Percentiles rank a stretch among this genome's conserved stretches.
These are phyloP conservation scores for Rhinoderma darwinii DNA, from an alignment of 2,113 vertebrate species.

Conservation along the genomic window DNA sequence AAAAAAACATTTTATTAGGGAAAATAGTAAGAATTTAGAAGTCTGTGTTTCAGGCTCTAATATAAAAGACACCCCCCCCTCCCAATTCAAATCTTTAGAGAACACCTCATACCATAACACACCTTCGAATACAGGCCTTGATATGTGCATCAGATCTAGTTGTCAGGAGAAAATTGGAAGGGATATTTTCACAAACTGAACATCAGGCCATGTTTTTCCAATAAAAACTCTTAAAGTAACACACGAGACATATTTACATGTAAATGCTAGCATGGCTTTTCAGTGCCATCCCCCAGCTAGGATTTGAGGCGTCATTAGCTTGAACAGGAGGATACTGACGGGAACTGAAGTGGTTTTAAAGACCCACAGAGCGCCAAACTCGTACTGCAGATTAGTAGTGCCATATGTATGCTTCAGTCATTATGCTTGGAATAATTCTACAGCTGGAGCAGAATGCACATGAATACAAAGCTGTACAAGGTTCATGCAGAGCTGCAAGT, in stretches of 20 bases:
- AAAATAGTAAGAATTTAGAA: too few species aligned
- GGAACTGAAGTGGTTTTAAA: slow-evolving; percentile 54
- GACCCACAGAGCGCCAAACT: slow-evolving; percentile 44
- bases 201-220: not conserved
- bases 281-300: slow-evolving; percentile 12
- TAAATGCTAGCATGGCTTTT: slow-evolving; percentile 16
- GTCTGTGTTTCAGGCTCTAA: too few species aligned
- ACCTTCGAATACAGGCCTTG: not conserved
- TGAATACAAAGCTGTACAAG: slow-evolving; percentile 37
- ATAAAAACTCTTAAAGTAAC: not conserved
- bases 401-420: slow-evolving; percentile 22
- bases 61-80: too few species aligned
- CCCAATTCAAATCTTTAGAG: too few species aligned
- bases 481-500: slow-evolving; percentile 20
- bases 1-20: too few species aligned
- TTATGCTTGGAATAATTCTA: slow-evolving; percentile 35
- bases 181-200: not conserved
- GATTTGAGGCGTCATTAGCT: slow-evolving; percentile 32
- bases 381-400: slow-evolving; percentile 46
- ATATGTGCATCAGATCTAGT: not conserved
- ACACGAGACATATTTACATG: slow-evolving; percentile 5
- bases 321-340: slow-evolving; percentile 43
- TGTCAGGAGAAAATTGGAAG: not conserved
- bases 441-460: not conserved
- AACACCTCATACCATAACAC: too few species aligned